A percentile compares a stretch with the other conserved stretches of the same genome.
phyloP scores from a whole-genome alignment of 2,888 invertebrate species.

The Brachypalpus laphriformis region DNA sequence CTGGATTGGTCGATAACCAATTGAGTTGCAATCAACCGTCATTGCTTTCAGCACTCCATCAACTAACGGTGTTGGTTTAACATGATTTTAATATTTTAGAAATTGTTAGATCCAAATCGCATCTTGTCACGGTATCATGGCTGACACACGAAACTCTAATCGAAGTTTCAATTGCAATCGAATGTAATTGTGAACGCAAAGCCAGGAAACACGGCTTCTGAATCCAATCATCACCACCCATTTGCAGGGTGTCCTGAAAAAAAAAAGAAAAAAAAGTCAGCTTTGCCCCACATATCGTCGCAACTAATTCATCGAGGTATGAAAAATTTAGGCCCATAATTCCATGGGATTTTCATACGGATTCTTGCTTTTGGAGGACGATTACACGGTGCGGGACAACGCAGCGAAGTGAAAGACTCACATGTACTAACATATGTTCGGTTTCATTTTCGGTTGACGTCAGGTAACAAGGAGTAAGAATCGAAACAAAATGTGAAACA shows the following conservation, averaged over 20 bases:
- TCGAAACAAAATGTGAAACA: conserved; percentile 57
- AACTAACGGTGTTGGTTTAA: conserved; percentile 43
- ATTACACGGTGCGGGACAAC: conserved; percentile 29
- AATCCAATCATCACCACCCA: neutral
- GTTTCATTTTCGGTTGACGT: conserved; percentile 59
- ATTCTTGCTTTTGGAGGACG: conserved; percentile 32
- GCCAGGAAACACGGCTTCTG: neutral
- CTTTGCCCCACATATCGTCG: neutral
- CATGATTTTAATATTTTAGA: conserved; percentile 60
- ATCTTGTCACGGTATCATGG: conserved; percentile 57
- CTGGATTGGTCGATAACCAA: conserved; percentile 60
- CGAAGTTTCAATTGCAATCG: conserved; percentile 44
- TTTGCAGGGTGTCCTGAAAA: neutral
- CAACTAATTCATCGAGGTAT: conserved; percentile 45
- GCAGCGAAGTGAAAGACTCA: conserved; percentile 16
- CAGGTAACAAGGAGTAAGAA: conserved; percentile 36
- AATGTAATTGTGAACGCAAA: conserved; percentile 16
- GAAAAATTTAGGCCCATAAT: conserved; percentile 53
- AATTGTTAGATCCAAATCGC: conserved; percentile 44
- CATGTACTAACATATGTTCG: conserved; percentile 44
- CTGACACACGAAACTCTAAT: conserved; percentile 47
- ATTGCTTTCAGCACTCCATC: conserved; percentile 8
- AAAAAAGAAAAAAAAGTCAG: neutral
- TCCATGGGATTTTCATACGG: conserved; percentile 43
- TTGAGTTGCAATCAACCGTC: conserved; percentile 48